Base-by-base conservation (phyloP, 2,797 vertebrate species). In the Tangara arthus region DNA sequence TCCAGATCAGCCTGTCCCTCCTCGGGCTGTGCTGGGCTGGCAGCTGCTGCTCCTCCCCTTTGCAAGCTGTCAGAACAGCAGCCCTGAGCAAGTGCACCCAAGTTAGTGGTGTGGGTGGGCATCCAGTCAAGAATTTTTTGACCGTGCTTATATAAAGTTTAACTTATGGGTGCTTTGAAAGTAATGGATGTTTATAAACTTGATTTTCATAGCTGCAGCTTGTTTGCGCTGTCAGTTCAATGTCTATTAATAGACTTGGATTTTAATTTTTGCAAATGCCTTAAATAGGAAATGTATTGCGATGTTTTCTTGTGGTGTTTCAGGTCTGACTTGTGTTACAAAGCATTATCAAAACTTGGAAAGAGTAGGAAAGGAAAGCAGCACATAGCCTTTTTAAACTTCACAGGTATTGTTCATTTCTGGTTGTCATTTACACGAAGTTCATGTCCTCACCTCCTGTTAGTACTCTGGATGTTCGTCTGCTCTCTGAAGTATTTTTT, bases 401-500 rank as follows among this genome's bases (percentile, higher is more conserved):
- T 32, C 8, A 56, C 65, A 60, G 32, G 8, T 50, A 20, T 6
- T 19, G 18, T 23, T 34, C 9, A 2, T 39, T 88, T 73, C 42
- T 52, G 64, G 4, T 16, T 73, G 49, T 42, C 39, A 12, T 18
- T 68, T 64, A 49, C 24, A 41, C 44, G 75, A 15, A 77, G 64
- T 64, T 91, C 19, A 0, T 15, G 21, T 60, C 46, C 57, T 76
- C 18, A 13, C 47, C 32, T 50, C 26, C 21, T 1, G 0, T 71
- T 32, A 39, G 20, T 16, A 9, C 17, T 64, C 35, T 30, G 0
- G 0, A 10, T n/a, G 26, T 57, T 46, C 1, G 0, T 23, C 69
- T 73, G 42, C 66, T 76, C 30, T 42, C 26, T 53, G 59, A 94
- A 78, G 35, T 88, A 8, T 24, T 52, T 70, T 47, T 76, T 15